These are phyloP conservation scores for Turdus rufiventris DNA, from an alignment of 2,113 vertebrate genomes.

Conservation along the genomic window DNA sequence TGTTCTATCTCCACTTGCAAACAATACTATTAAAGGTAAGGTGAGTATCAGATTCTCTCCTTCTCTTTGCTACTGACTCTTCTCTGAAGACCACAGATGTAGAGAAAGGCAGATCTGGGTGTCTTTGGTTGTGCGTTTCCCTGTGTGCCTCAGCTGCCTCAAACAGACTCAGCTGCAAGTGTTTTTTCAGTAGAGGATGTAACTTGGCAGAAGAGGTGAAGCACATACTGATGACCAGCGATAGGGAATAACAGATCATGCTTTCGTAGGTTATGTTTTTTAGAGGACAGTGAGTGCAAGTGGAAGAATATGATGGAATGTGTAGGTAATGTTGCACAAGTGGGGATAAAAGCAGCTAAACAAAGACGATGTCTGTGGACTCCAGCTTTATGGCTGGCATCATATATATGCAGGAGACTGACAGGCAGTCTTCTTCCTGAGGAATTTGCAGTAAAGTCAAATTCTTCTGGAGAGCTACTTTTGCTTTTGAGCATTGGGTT, in stretches of 20 bases:
- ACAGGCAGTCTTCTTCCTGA: background rate
- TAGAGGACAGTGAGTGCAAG: background rate
- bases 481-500: background rate
- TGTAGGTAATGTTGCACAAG: background rate
- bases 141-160: background rate
- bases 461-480: background rate
- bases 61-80: background rate
- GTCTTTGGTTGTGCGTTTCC: background rate
- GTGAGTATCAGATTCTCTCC: background rate
- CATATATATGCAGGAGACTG: background rate
- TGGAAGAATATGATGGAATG: background rate
- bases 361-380: background rate
- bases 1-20: background rate
- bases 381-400: background rate
- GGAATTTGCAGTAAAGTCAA: background rate
- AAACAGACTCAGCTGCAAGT: background rate
- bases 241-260: background rate
- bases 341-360: background rate
- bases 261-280: background rate
- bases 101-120: background rate
- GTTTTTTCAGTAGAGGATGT: background rate
- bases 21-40: background rate
- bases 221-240: fast-evolving
- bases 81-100: background rate
- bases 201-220: background rate